Base-by-base conservation (phyloP, 2,797 vertebrate species). In the Aeoliscus strigatus region DNA sequence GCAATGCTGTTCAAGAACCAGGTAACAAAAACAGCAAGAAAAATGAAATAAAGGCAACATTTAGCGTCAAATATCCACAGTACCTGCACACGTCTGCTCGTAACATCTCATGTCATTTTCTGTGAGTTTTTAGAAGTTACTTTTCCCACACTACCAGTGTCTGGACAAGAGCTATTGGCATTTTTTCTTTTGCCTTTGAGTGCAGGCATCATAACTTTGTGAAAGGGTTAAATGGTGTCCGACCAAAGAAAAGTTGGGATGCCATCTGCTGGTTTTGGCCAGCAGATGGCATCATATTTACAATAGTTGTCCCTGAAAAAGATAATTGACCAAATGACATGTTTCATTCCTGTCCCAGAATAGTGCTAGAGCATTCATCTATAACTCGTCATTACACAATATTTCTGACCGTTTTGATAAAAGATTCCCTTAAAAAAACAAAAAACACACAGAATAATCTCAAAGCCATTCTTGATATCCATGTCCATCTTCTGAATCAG, bases 341-440 rank as follows among this genome's bases (percentile, higher is more conserved):
- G 12, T 36, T 34, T 32, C 2, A 43, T 46, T 39, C 14, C 43
- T n/a, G 11, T 32, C 32, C 25, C 10, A 26, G 59, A 49, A 52
- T 16, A 11, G 26, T 26, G 3, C 49, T n/a, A 47, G 36, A 46
- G 57, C 26, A 51, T 11, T 23, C n/a, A 29, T 37, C 18, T 35
- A 6, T 8, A 43, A 18, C 10, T 31, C 23, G 5, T 36, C 17
- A 24, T 27, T 12, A 35, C 39, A 31, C 24, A 6, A 13, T 14
- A 8, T 17, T 23, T 49, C 14, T 41, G 51, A 39, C 14, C 23
- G 56, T 26, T n/a, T 59, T 23, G 48, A 31, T 8, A 28, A 8
- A 27, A n/a, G 2, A 14, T 44, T 69, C 59, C 52, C 42, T 65
- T 48, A 51, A 67, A 67, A 51, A 29, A 51, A 60, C 33, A 53